Conservation (phyloP, 2,888 invertebrate species). For the Leucoma salicis region DNA sequence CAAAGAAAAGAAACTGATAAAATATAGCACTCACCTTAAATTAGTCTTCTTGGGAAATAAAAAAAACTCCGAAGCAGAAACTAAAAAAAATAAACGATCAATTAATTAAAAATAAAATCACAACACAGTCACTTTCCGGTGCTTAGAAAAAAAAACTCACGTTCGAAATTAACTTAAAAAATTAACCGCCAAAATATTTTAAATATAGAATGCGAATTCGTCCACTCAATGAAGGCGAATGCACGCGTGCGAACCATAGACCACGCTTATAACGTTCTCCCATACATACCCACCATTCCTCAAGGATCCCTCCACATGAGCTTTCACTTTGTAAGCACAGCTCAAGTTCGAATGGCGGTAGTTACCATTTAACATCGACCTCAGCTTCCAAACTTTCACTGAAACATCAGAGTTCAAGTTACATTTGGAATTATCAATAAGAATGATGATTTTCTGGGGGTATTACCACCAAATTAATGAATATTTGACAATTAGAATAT, state of each 20-base stretch:
- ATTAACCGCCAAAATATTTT: conserved; percentile 26
- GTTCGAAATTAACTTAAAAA: conserved; percentile 32
- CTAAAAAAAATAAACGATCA: conserved; percentile 31
- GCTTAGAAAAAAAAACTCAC: conserved; percentile 35
- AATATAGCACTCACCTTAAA: conserved; percentile 35
- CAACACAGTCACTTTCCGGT: conserved; percentile 36
- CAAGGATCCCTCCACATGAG: conserved; percentile 19
- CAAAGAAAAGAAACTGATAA: conserved; percentile 2
- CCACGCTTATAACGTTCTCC: conserved; percentile 41
- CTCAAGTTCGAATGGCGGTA: conserved; percentile 11
- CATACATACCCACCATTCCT: conserved; percentile 27
- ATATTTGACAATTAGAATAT: conserved; percentile 60
- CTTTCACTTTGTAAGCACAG: conserved; percentile 16
- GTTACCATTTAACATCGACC: conserved; percentile 12
- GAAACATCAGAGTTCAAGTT: conserved; percentile 15
- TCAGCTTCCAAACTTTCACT: conserved; percentile 14
- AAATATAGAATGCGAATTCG: conserved; percentile 39
- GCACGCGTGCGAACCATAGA: conserved; percentile 42
- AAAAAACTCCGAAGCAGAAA: conserved; percentile 19
- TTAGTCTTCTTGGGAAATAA: conserved; percentile 20
- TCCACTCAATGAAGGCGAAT: conserved; percentile 39
- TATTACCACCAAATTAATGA: conserved; percentile 57
- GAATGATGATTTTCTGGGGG: conserved; percentile 32
- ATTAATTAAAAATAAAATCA: conserved; percentile 26
- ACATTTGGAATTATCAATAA: conserved; percentile 16